Base-by-base conservation (phyloP, 2,113 vertebrate genomes). In the Bujurquina vittata region DNA sequence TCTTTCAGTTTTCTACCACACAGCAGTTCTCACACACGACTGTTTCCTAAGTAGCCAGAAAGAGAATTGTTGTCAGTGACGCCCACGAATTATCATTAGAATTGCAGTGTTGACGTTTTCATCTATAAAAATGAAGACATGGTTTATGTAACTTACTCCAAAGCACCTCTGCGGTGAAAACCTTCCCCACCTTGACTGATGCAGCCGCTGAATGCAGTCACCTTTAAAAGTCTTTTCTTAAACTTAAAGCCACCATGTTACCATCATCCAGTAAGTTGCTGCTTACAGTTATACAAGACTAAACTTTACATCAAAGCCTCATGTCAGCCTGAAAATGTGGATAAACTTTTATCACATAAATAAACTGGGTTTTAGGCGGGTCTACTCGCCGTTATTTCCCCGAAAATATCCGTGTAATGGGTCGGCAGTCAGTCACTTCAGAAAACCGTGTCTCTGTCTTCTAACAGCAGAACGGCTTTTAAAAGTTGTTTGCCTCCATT, bases 401-500 rank as follows among this genome's bases (percentile, higher is more conserved):
- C 33, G 29, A 56, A 57, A 60, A 59, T 55, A 43, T 80, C 55
- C 20, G 46, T 65, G 54, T 12, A 72, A 72, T 31, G 43, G 65
- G 43, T 69, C 17, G 23, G 65, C 23, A 26, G 65, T 20, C 43
- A 72, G 65, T 52, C 23, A 20, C 57, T 57, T 67, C 17, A 61
- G 31, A 73, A 84, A 56, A 62, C 23, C 65, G 2, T 62, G 60
- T 62, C 23, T 33, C 7, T 59, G 58, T 55, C 58, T 17, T 73
- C 31, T 37, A 6, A 17, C 43, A 29, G 55, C 58, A 26, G 43
- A 80, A 26, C 31, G n/a, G 75, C 63, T 75, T 89, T 79, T 40
- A 80, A 79, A 77, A 82, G 75, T 33, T 65, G 75, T 88, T 60
- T 54, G 75, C 85, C 80, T 87, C 67, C 79, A 9, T 83, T 84